Conservation (phyloP, 2,113 vertebrate genomes). For the Odontesthes bonariensis region DNA sequence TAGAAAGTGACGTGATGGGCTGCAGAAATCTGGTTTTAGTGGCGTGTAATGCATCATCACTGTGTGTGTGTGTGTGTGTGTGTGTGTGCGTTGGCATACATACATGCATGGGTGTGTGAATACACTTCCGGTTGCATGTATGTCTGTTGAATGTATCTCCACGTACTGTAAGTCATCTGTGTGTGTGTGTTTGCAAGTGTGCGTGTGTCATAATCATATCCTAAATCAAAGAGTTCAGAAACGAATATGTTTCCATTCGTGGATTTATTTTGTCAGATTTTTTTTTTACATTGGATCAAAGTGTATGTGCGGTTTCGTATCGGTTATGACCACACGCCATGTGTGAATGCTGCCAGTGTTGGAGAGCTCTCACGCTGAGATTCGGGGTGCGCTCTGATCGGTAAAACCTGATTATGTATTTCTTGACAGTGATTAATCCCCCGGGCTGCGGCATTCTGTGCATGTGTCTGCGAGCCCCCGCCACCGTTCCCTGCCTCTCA, state of each 20-base stretch:
- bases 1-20: constrained; percentile 3
- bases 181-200: constrained; percentile 1
- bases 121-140: constrained; percentile 55
- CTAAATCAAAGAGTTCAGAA: background rate
- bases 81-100: constrained; percentile 24
- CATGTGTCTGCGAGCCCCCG: constrained; percentile 44
- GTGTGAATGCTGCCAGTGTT: constrained; percentile 27
- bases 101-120: constrained; percentile 46
- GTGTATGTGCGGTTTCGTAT: background rate
- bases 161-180: constrained; percentile 27
- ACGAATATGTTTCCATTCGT: background rate
- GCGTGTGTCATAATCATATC: constrained; percentile 9
- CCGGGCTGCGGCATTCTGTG: constrained; percentile 50
- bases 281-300: constrained; percentile 12
- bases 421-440: constrained; percentile 62
- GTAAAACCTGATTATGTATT: constrained; percentile 57
- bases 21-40: constrained; percentile 24
- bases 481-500: constrained; percentile 32
- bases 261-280: constrained; percentile 13
- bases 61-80: constrained; percentile 15
- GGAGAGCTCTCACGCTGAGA: constrained; percentile 26
- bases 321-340: constrained; percentile 26
- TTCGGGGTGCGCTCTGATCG: constrained; percentile 44
- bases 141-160: constrained; percentile 65
- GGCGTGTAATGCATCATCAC: constrained; percentile 19